Base-by-base conservation (phyloP, 1,140 invertebrate genomes). In the Macrocentrus cingulum region DNA sequence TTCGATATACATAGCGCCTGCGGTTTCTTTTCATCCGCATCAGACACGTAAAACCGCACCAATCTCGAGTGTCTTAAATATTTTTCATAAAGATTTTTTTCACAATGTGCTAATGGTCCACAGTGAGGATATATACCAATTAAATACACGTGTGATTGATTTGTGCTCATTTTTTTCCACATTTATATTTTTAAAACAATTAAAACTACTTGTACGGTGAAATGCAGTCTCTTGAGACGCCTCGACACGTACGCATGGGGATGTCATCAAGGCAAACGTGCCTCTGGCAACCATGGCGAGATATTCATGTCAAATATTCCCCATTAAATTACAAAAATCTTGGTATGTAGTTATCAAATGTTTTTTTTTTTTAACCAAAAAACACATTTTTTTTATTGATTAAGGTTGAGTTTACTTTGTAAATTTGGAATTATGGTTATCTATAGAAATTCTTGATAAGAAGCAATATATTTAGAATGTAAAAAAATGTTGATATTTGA, bases 231-330 rank as follows among this genome's bases (percentile, higher is more conserved):
- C 54, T 62, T 54, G 23, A 60, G 51, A 60, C 42, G 49, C 36
- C 45, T 16, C 20, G 49, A 46, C 49, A 51, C 23, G 45, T 45
- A 16, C 48, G 48, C 56, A 76, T 76, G 76, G 70, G 74, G 59
- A 51, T 77, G 34, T 61, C 69, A 29, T 63, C 66, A 25, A 70
- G 70, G 36, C 63, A 66, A 60, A 62, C 57, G 15, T 67, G 59
- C 49, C 66, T 77, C 42, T 79, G 77, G 77, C 77, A 79, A 51
- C 77, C 77, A 18, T 77, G 77, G 77, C 69, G 75, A 34, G 70
- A 50, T 56, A 22, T 58, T 44, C 54, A 55, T 44, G 61, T 67
- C n/a, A 67, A 71, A 46, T 60, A 23, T 42, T 46, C 68, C 56
- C 66, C 56, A 37, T 29, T 63, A 32, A 9, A 29, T 29, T 29